Evolutionary conservation across 2,888 invertebrate genomes (phyloP), one percentile per base, ranked within the genome.

Genomic region (Gymnosoma rotundatum): DNA sequence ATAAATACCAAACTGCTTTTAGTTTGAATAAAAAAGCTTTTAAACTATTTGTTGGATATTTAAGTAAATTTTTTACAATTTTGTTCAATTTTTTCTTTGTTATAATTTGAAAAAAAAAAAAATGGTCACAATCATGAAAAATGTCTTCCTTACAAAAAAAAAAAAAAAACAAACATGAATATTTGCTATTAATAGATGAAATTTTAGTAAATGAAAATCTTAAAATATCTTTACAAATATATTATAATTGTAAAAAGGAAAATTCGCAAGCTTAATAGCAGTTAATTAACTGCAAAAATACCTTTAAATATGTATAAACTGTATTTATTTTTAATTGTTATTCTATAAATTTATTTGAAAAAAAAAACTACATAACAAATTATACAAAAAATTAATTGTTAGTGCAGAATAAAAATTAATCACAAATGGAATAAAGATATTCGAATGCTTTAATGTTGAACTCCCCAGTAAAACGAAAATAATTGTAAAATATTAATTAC

Each of bases 51-150:
- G 25, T 2, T 25, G 2, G 8, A 7, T 32, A 32, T 6, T 5
- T 32, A 6, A 7, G 6, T 32, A 32, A 2, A 42, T 2, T 42
- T 42, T 42, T 12, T 2, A 42, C 4, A 42, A 12, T 45, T 63
- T 7, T n/a, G 16, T 16, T 6, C 18, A n/a, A 25, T 45, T 72
- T 32, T 21, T 20, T 25, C n/a, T 12, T 21, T 48, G 2, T 18
- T 52, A 7, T 52, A 10, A 78, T n/a, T n/a, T n/a, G n/a, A n/a
- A n/a, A n/a, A n/a, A n/a, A n/a, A n/a, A 86, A 80, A 80, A 87
- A 86, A 87, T 89, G 89, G 88, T 89, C 89, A 88, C 89, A 90
- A 90, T 90, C 90, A 90, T 89, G 89, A 88, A 90, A 89, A 88
- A 90, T 86, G 88, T 89, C 88, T 89, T 88, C 89, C 88, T 89